phyloP scores from a whole-genome alignment of 1,140 invertebrate species.

The Leptopilina clavipes region DNA sequence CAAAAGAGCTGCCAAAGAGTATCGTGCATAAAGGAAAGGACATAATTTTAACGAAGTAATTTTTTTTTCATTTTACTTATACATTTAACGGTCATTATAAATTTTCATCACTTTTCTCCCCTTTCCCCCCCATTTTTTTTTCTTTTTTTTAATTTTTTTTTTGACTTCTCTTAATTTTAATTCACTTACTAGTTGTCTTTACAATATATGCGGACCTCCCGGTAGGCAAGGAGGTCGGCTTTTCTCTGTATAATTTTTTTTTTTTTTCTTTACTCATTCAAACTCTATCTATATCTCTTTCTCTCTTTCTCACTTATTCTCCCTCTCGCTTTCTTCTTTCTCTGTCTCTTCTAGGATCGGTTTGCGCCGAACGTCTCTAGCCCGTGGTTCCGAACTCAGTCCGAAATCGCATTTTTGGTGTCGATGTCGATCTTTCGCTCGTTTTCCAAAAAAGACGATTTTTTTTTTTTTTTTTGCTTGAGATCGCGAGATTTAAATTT shows the following conservation, averaged over 20 bases:
- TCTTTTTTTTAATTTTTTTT: conserved; percentile 66
- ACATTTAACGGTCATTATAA: conserved; percentile 73
- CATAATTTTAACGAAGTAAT: conserved; percentile 62
- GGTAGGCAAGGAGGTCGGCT: conserved; percentile 74
- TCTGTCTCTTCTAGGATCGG: conserved; percentile 70
- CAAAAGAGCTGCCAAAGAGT: conserved; percentile 73
- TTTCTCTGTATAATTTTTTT: conserved; percentile 75
- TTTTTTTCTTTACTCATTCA: conserved; percentile 65
- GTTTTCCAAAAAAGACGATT: conserved; percentile 48
- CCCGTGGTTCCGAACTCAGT: conserved; percentile 74
- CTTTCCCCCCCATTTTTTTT: conserved; percentile 51
- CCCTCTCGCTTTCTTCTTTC: conserved; percentile 60
- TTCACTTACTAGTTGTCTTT: conserved; percentile 69
- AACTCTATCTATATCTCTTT: conserved; percentile 61
- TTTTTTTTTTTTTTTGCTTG: conserved; percentile 57
- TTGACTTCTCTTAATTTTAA: conserved; percentile 65
- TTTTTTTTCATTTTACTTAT: conserved; percentile 67
- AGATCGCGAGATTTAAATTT: conserved; percentile 73
- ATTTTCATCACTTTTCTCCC: conserved; percentile 66
- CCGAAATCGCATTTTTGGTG: conserved; percentile 66
- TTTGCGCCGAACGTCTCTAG: conserved; percentile 75
- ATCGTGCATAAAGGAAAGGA: conserved; percentile 59
- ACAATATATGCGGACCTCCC: conserved; percentile 74
- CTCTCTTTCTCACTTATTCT: conserved; percentile 61
- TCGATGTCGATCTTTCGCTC: conserved; percentile 55